A percentile compares a stretch with the other conserved stretches of the same genome.
These are phyloP conservation scores for Phylloscopus trochiloides DNA, from an alignment of 2,113 vertebrate species.

Conservation along the genomic window DNA sequence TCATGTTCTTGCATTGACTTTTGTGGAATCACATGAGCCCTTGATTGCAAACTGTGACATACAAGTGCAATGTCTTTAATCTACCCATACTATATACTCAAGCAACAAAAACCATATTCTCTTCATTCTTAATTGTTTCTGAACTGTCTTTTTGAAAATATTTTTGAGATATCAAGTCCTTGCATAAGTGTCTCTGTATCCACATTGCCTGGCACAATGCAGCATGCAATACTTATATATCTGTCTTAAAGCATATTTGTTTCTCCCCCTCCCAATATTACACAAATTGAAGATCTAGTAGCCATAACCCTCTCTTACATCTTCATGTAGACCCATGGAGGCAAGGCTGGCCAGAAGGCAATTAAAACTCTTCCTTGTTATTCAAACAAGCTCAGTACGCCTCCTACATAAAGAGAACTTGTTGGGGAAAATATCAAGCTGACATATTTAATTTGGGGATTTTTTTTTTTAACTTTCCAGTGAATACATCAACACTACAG, in stretches of 20 bases:
- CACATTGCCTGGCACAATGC: background rate
- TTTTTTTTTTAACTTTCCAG: background rate
- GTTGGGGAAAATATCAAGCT: background rate
- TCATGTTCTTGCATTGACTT: background rate
- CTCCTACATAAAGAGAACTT: background rate
- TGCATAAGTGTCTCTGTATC: background rate
- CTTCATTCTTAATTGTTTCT: background rate
- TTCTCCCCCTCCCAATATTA: background rate
- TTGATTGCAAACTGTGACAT: background rate
- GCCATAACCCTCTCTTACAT: background rate
- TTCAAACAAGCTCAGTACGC: background rate
- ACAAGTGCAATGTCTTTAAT: background rate
- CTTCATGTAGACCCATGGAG: background rate
- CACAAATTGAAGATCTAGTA: background rate
- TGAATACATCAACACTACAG: background rate
- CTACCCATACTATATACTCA: background rate
- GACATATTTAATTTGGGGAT: fast-evolving
- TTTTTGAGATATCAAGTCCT: background rate
- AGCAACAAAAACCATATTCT: background rate
- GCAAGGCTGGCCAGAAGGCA: background rate
- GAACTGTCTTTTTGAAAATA: background rate
- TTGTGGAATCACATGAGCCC: background rate
- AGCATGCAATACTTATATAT: background rate
- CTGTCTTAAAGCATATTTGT: background rate
- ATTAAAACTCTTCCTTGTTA: background rate